Conservation (phyloP, 2,113 vertebrate species). For the Fregata magnificens region DNA sequence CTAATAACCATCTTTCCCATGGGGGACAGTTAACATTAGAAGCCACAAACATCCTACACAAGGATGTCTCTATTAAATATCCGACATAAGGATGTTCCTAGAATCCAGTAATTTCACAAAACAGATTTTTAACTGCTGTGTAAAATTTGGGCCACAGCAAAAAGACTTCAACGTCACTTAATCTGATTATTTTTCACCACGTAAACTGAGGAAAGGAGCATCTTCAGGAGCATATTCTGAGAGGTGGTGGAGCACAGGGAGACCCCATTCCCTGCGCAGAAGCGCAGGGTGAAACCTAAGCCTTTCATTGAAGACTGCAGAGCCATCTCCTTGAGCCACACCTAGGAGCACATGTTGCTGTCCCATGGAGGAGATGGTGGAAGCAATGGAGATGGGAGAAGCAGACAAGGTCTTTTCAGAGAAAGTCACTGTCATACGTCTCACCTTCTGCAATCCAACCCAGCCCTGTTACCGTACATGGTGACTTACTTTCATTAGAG, state of each 20-base stretch:
- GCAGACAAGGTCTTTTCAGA: neutral
- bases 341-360: neutral
- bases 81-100: neutral
- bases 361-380: neutral
- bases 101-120: neutral
- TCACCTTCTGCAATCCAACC: neutral
- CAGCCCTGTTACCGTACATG: fast-evolving
- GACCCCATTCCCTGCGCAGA: neutral
- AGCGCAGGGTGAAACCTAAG: neutral
- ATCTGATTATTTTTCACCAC: neutral
- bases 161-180: neutral
- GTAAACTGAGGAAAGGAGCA: neutral
- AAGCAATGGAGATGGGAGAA: neutral
- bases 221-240: neutral
- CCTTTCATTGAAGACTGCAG: neutral
- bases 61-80: neutral
- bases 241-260: neutral
- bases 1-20: neutral
- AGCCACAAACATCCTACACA: neutral
- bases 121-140: neutral
- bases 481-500: neutral
- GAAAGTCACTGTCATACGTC: neutral
- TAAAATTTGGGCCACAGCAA: neutral
- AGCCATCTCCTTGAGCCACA: neutral
- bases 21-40: neutral